Evolutionary conservation across 2,888 invertebrate genomes (phyloP), one percentile per base, ranked within the genome.

Genomic region (Hartigia nigra): DNA sequence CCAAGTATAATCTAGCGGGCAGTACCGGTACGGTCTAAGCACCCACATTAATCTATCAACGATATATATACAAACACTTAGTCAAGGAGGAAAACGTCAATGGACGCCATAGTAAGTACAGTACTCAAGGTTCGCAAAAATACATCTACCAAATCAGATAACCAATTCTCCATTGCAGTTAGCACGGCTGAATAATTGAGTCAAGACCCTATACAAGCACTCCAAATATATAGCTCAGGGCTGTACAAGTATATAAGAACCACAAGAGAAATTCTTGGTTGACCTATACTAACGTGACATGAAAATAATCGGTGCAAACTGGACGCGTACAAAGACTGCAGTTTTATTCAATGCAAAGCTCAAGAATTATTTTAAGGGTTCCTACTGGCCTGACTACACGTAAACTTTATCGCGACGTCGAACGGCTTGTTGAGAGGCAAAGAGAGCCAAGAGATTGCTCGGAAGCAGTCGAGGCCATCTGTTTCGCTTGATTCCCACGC

Each of bases 401-500:
- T 72, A 72, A 72, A 31, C 72, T 31, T 31, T 31, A 32, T 31
- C 72, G 72, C 34, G 9, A 5, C 12, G 72, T 72, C 9, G 9
- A 55, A 14, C 23, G 0, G 2, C 23, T 5, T 5, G 55, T 23
- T 2, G 55, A 23, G 2, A 23, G 14, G 72, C 86, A 87, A 86
- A 87, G 86, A 84, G 85, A 83, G 81, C 87, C 88, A 87, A 89
- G 86, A 83, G 80, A 36, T 74, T 39, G 79, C 85, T 83, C 82
- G 86, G 83, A 84, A 83, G 84, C 82, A 81, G 83, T 85, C 88
- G 89, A 87, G 88, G 89, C 88, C 89, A 88, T 89, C 88, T 88
- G 90, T 88, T 88, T 88, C 88, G 87, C 87, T 88, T 85, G 87
- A 87, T 91, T 91, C 91, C 90, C 91, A 90, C 91, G 90, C 91